Evolutionary conservation across 1,140 invertebrate genomes (phyloP), one percentile per base, ranked within the genome.

Genomic region (Drosophila nebulosa): DNA sequence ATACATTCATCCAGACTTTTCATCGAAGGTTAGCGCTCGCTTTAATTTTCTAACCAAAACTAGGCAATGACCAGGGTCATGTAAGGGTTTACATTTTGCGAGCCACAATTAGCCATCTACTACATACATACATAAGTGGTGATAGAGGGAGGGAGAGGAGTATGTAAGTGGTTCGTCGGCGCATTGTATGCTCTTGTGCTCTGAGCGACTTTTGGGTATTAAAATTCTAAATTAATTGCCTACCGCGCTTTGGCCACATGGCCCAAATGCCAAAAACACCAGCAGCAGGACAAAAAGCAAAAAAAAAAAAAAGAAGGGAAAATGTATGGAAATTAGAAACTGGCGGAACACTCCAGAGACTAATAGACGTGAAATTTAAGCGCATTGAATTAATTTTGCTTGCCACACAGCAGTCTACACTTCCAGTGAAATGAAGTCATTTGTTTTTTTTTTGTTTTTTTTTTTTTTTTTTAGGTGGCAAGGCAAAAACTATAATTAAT

Each of bases 301-400:
- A 26, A 61, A 51, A 60, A 65, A 53, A 53, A 24, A 6, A 3
- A 9, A 18, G 53, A 51, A 18, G 7, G 16, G 22, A 53, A 74
- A 74, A 66, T 66, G 26, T 77, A 88, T 75, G 70, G 74, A 88
- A 86, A 88, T 81, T 83, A 81, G 81, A 75, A 88, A 69, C 70
- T 64, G 62, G 83, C 74, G 32, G 51, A 46, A 74, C 58, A 78
- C 69, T 78, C 83, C 55, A 60, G 67, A 88, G 81, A 88, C 78
- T 86, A 86, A 86, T 86, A 86, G 78, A 81, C 81, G 81, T 88
- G 74, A 86, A 86, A 88, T 86, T 88, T 88, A 86, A 86, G 81
- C 83, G 83, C 78, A 86, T 86, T 88, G 83, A 88, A 86, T 86
- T 88, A 88, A 88, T 86, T 75, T 67, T 60, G 67, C 27, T 51